phyloP scores from a whole-genome alignment of 2,888 invertebrate genomes.

The Rotaria socialis region DNA sequence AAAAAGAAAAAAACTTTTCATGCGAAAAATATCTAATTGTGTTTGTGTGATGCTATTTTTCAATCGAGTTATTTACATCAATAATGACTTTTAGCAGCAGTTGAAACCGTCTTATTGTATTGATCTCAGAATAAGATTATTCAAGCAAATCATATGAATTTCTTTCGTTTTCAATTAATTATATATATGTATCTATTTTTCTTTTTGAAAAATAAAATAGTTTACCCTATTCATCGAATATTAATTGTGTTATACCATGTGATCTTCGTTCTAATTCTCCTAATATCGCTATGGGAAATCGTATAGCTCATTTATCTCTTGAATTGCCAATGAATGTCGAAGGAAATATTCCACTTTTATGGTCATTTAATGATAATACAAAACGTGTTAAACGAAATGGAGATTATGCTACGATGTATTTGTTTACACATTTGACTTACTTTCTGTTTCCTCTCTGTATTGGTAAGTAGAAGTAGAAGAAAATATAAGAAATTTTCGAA shows the following conservation, averaged over 20 bases:
- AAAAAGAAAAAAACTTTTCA: not conserved
- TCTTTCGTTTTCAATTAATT: too few species aligned
- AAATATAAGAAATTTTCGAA: not conserved
- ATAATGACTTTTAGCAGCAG: too few species aligned
- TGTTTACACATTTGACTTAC: not conserved
- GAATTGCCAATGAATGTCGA: conserved; percentile 40
- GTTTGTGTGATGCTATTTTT: not conserved
- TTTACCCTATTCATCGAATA: not conserved
- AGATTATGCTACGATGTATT: conserved; percentile 30
- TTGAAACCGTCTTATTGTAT: too few species aligned
- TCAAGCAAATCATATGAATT: not conserved
- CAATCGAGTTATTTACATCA: not conserved
- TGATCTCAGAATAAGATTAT: not conserved
- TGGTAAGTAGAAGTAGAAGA: not conserved
- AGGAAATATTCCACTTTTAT: conserved; percentile 43
- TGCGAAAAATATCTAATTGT: too few species aligned
- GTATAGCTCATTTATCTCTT: conserved; percentile 17
- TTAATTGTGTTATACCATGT: conserved; percentile 15
- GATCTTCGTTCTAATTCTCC: not conserved
- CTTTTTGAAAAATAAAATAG: not conserved
- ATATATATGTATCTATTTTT: not conserved
- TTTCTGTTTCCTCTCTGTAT: not conserved
- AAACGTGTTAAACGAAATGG: not conserved
- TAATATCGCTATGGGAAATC: conserved; percentile 24
- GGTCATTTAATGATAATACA: conserved; percentile 37